Base-by-base conservation (phyloP, 2,113 vertebrate species). In the Poicephalus meyeri region DNA sequence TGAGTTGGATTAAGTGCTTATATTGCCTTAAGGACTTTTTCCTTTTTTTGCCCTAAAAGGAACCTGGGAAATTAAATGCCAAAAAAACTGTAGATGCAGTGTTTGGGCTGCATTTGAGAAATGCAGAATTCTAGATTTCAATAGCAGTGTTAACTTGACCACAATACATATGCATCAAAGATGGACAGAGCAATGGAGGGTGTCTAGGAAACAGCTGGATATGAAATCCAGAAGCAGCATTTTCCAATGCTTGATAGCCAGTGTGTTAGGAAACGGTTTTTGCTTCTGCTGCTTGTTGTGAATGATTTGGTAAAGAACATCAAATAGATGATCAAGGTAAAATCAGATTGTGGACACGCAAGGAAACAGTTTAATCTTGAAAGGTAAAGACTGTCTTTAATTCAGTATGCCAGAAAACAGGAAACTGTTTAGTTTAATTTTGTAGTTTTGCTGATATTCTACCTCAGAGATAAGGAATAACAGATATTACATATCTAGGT, bases 1-100 rank as follows among this genome's bases (percentile, higher is more conserved):
- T 97, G 97, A 97, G 94, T 91, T 95, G 95, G 96, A 97, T 97
- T 97, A 97, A 96, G 94, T 97, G 96, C 93, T 97, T 97, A 95
- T 97, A 96, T 97, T 96, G 95, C 97, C 96, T 93, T 95, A 97
- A 97, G 95, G 93, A 93, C 91, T 97, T 96, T 94, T 77, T 74
- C 64, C 24, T 33, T 83, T 92, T 96, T 77, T 89, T 86, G 1
- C 64, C 88, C 74, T 82, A 94, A 80, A 95, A 96, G 86, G 42
- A 95, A 93, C 74, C n/a, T 93, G 37, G 23, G 86, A 95, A 96
- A 86, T 88, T 28, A 91, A 95, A 95, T 91, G 74, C 46, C 89
- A 88, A 85, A 90, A 88, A 20, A 0, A 50, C 25, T 83, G 37
- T 56, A 84, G 85, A 35, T 95, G 61, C 46, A 86, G 37, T 68